Evolutionary conservation across 1,140 invertebrate species (phyloP).

Genomic region (Anagrus nilaparvatae): DNA sequence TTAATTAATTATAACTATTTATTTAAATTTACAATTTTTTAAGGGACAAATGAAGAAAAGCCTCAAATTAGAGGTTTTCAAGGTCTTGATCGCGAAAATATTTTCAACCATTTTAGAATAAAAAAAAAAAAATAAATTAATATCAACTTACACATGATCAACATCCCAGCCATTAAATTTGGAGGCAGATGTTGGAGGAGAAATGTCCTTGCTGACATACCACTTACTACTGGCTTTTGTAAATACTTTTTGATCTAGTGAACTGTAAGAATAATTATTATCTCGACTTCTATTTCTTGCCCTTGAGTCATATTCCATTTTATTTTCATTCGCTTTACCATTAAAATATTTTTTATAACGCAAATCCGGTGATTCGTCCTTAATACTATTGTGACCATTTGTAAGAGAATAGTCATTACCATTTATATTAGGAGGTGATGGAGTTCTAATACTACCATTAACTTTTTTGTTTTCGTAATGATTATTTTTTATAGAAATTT

Average conservation of each 20-base stretch:
- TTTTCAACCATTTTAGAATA: too few species aligned
- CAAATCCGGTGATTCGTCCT: slow-evolving; percentile 32
- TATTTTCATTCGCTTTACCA: slow-evolving; percentile 19
- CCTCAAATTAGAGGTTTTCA: too few species aligned
- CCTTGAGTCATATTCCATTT: slow-evolving; percentile 23
- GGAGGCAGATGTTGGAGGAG: slow-evolving; percentile 22
- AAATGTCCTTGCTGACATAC: slow-evolving; percentile 29
- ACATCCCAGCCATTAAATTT: slow-evolving; percentile 32
- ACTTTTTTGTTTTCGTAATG: neutral
- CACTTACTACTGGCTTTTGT: slow-evolving; percentile 31
- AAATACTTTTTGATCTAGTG: slow-evolving; percentile 26
- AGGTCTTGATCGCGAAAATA: too few species aligned
- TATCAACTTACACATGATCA: slow-evolving; percentile 1
- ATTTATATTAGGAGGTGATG: neutral
- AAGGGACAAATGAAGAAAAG: too few species aligned
- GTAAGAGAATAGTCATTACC: slow-evolving; percentile 11
- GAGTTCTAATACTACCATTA: neutral
- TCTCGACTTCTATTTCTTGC: slow-evolving; percentile 22
- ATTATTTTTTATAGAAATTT: neutral
- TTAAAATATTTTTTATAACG: slow-evolving; percentile 19
- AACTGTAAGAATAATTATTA: slow-evolving; percentile 23
- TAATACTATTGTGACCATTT: slow-evolving; percentile 11
- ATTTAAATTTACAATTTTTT: too few species aligned
- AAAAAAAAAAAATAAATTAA: slow-evolving; percentile 2
- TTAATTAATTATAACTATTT: neutral